phyloP scores from a whole-genome alignment of 2,888 invertebrate species.

The Polydesmus complanatus region DNA sequence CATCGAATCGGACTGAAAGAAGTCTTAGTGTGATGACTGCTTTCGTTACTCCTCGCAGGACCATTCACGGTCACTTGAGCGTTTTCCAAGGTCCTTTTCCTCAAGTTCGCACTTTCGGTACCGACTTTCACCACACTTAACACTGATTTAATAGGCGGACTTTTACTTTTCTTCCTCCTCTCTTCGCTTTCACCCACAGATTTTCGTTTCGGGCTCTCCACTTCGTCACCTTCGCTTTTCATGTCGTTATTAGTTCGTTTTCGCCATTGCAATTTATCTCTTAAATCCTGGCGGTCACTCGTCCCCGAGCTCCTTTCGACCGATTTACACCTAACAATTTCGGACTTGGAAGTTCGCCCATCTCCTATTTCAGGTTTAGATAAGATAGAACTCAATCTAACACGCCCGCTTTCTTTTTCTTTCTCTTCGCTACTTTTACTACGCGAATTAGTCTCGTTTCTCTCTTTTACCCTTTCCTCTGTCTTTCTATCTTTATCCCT shows the following conservation, averaged over 20 bases:
- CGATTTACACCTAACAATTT: not conserved
- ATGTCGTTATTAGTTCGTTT: not conserved
- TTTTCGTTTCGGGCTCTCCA: not conserved
- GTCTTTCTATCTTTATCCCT: not conserved
- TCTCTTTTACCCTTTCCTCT: not conserved
- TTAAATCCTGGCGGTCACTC: too few relatives aligned
- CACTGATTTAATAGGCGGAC: slow-evolving; percentile 3
- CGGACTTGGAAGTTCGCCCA: not conserved
- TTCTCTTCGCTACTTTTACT: too few relatives aligned
- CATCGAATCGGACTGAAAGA: not conserved
- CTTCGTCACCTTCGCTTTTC: not conserved
- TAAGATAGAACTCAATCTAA: not conserved
- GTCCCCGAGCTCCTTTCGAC: not conserved
- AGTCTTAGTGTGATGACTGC: too few relatives aligned
- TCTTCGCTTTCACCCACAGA: not conserved
- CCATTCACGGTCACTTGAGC: not conserved
- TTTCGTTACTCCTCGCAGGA: not conserved
- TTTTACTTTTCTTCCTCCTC: not conserved
- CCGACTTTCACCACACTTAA: slow-evolving; percentile 2
- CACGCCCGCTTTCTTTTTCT: not conserved
- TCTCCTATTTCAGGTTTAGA: not conserved
- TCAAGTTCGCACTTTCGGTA: not conserved
- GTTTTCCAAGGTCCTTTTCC: not conserved
- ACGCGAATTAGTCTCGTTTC: not conserved
- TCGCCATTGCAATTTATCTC: not conserved